Percentiles rank a stretch among this genome's conserved stretches.
Evolutionary conservation across 2,113 vertebrate species (phyloP).

Genomic region (Cyprinodon brontotheroides): DNA sequence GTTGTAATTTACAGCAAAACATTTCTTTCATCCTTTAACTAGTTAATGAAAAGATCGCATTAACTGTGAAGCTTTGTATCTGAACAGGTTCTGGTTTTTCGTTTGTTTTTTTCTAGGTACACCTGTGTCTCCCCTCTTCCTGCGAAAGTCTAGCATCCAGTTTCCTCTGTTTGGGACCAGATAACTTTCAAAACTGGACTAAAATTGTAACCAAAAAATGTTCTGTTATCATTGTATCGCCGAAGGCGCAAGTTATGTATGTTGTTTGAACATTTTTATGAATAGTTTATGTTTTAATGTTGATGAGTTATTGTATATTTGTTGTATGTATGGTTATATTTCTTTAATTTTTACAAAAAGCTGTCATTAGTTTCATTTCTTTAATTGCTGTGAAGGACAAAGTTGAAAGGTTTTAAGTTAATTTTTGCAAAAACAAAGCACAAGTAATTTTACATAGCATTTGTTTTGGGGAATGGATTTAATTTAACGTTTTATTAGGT

Average conservation of each 20-base stretch:
- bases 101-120: constrained; percentile 44
- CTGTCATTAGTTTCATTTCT: too few relatives aligned
- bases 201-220: constrained; percentile 3
- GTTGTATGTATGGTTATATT: too few relatives aligned
- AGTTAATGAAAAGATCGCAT: too few relatives aligned
- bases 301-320: not conserved
- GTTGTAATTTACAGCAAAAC: too few relatives aligned
- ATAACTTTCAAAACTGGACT: not conserved
- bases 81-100: not conserved
- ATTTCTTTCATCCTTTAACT: too few relatives aligned
- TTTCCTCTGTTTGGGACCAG: constrained; percentile 61
- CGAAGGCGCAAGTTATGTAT: not conserved
- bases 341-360: not conserved
- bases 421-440: not conserved
- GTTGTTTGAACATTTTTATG: constrained; percentile 1
- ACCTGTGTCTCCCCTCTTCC: constrained; percentile 5
- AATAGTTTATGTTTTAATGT: constrained; percentile 27
- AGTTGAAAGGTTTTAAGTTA: constrained; percentile 2
- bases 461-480: not conserved
- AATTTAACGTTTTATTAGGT: not conserved
- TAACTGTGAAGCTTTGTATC: not conserved
- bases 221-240: not conserved
- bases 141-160: constrained; percentile 14
- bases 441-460: not conserved
- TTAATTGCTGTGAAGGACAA: constrained; percentile 7